Base-by-base conservation (phyloP, 2,888 invertebrate species). In the Heliconius ismenius region DNA sequence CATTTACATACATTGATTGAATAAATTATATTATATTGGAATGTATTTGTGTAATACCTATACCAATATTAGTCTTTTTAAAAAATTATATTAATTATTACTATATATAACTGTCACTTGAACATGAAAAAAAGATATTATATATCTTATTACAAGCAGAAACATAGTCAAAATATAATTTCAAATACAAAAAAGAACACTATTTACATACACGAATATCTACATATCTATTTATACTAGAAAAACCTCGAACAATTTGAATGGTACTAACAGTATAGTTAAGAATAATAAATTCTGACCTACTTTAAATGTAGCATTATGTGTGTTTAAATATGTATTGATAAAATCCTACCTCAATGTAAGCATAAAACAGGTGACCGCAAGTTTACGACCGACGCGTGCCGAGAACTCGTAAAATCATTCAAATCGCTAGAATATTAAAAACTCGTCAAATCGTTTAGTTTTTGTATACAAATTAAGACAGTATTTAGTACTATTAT, bases 381-480 rank as follows among this genome's bases (percentile, higher is more conserved):
- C 86, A 88, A 87, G 87, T 91, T 92, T 92, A 92, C 90, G 91
- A 90, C 84, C 90, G 85, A 87, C 91, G 88, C 89, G 90, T 90
- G 91, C 86, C 84, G 75, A 65, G 63, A 87, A 84, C 70, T 90
- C 89, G 87, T 85, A 83, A 90, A 91, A 80, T 77, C 76, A 79
- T 73, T 73, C 18, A 70, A 73, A 76, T 76, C 43, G 62, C 76
- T 80, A 77, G 75, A 74, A 70, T 76, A 79, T 80, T 80, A 78
- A 78, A 49, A 77, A 79, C 74, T 78, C 76, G 73, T 78, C 76
- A 77, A 79, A 80, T 65, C 73, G 75, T 74, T 80, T 75, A 75
- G 49, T 65, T 79, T 80, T 78, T 78, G 70, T 78, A 80, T 67
- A 73, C 70, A 73, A 76, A 73, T 75, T 72, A 75, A 72, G 70